These are phyloP conservation scores for Conistra vaccinii DNA, from an alignment of 2,888 invertebrate species.

Conservation along the genomic window DNA sequence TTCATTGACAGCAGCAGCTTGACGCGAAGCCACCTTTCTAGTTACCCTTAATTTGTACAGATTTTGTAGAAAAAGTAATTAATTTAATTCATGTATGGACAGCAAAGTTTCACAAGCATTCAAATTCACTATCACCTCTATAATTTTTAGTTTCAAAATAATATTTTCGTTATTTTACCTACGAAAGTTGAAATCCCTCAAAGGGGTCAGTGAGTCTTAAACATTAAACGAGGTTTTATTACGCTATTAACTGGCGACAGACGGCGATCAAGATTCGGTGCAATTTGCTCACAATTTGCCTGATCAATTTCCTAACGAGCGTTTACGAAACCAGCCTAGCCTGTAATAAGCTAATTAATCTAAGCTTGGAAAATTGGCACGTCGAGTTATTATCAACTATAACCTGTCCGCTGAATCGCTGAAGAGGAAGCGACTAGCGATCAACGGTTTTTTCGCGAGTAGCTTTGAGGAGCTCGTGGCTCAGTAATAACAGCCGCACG, in stretches of 20 bases:
- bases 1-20: background rate
- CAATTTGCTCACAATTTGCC: slow-evolving; percentile 66
- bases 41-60: no score
- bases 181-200: background rate
- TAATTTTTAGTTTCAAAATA: background rate
- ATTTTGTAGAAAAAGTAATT: background rate
- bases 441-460: background rate
- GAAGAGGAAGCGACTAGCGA: background rate
- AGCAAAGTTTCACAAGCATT: background rate
- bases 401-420: background rate
- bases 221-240: slow-evolving; percentile 36
- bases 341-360: slow-evolving; percentile 69
- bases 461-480: no score
- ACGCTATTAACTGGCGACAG: slow-evolving; percentile 36
- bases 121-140: background rate
- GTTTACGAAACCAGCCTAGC: slow-evolving; percentile 73
- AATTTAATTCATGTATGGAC: background rate
- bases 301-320: slow-evolving; percentile 64
- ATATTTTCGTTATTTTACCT: background rate
- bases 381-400: slow-evolving; percentile 61
- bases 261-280: slow-evolving; percentile 61
- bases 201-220: background rate
- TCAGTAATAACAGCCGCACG: no score
- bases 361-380: slow-evolving; percentile 70
- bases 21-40: background rate